phyloP scores from a whole-genome alignment of 2,888 invertebrate species.

The Sylvicola cinctus region DNA sequence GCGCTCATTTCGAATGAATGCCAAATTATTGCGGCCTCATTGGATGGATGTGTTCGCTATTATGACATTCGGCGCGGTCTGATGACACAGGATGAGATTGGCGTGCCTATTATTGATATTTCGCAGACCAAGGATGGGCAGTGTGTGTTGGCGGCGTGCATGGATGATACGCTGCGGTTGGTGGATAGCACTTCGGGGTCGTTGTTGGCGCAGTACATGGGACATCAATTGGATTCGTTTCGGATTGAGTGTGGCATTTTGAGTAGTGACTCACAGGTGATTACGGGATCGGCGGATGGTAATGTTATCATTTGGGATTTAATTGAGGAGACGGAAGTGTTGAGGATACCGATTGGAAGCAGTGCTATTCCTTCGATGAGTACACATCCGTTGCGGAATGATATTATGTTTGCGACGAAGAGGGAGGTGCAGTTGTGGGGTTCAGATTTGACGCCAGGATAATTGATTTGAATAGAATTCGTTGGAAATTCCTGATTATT shows the following conservation, averaged over 20 bases:
- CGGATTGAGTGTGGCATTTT: conserved; percentile 75
- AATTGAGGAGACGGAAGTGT: conserved; percentile 42
- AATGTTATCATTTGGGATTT: conserved; percentile 53
- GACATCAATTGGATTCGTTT: conserved; percentile 65
- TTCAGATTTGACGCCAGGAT: background rate
- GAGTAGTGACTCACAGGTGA: conserved; percentile 61
- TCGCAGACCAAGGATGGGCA: conserved; percentile 82
- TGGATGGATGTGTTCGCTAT: conserved; percentile 67
- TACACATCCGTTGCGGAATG: conserved; percentile 45
- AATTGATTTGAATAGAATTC: no score
- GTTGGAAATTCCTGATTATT: no score
- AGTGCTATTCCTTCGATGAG: conserved; percentile 57
- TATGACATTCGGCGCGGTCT: conserved; percentile 85
- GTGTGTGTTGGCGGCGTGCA: conserved; percentile 68
- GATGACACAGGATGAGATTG: conserved; percentile 64
- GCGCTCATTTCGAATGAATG: conserved; percentile 62
- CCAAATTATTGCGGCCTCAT: conserved; percentile 76
- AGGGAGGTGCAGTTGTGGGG: conserved; percentile 19
- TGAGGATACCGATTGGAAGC: conserved; percentile 19
- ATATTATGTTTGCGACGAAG: conserved; percentile 19
- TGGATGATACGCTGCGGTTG: conserved; percentile 62
- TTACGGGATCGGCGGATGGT: conserved; percentile 82
- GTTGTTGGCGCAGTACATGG: conserved; percentile 54
- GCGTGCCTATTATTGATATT: conserved; percentile 64
- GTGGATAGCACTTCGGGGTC: conserved; percentile 78